Evolutionary conservation across 2,113 vertebrate species (phyloP).

Genomic region (Neomonachus schauinslandi): DNA sequence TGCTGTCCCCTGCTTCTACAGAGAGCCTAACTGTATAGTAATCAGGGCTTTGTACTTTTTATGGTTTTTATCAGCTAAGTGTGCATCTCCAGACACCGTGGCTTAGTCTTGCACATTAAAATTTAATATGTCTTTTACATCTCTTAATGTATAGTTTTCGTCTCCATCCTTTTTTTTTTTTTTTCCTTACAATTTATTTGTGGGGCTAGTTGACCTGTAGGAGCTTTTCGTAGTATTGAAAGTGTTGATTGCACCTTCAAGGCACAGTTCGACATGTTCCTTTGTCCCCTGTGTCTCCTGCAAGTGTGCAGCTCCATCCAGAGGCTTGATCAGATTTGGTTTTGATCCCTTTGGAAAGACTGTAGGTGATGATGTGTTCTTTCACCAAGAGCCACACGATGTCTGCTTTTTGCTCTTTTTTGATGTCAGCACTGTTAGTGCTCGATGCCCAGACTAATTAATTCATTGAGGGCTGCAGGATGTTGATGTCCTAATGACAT

Average conservation of each 20-base stretch:
- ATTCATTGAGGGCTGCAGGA: not conserved
- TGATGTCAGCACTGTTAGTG: not conserved
- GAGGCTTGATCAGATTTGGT: not conserved
- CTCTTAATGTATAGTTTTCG: not conserved
- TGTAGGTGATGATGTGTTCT: not conserved
- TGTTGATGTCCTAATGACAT: not conserved
- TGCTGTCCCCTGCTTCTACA: not conserved
- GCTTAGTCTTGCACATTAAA: not conserved
- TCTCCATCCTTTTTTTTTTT: not conserved
- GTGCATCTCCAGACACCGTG: not conserved
- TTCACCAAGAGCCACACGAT: not conserved
- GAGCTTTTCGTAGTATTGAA: not conserved
- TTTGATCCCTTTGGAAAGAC: not conserved
- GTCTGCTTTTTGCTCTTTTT: not conserved
- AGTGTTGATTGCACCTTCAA: not conserved
- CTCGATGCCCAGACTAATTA: not conserved
- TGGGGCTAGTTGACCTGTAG: not conserved
- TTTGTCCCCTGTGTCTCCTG: not conserved
- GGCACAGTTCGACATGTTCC: not conserved
- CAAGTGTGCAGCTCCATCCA: not conserved
- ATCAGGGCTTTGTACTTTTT: not conserved
- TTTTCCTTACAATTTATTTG: not conserved
- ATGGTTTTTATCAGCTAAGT: not conserved
- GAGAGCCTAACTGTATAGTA: not conserved
- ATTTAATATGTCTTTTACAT: not conserved